Evolutionary conservation across 2,797 vertebrate genomes (phyloP).

Genomic region (Cyprinella venusta): DNA sequence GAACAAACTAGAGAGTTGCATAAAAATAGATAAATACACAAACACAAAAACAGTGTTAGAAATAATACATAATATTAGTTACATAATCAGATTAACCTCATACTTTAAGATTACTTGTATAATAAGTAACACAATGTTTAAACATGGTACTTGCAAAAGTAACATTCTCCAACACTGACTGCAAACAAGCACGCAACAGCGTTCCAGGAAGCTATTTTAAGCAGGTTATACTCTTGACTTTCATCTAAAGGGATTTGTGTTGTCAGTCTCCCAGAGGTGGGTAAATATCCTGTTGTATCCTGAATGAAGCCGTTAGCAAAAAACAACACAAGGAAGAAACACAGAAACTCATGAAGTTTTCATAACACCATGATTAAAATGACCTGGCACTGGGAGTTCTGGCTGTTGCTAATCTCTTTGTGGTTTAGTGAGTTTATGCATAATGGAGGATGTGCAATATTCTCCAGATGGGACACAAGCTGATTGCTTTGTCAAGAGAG

Average conservation of each 20-base stretch:
- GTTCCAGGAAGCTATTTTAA: slow-evolving; percentile 32
- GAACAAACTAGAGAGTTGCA: not conserved
- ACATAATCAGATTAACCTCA: not conserved
- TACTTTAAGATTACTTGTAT: not conserved
- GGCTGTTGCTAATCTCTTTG: slow-evolving; percentile 9
- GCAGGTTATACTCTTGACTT: slow-evolving; percentile 28
- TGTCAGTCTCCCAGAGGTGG: slow-evolving; percentile 29
- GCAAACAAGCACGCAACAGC: not conserved
- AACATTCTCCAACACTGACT: slow-evolving; percentile 4
- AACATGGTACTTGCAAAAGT: not conserved
- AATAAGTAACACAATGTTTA: not conserved
- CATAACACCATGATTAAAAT: slow-evolving; percentile 54
- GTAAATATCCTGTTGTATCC: slow-evolving; percentile 44
- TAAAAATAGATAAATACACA: not conserved
- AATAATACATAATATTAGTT: not conserved
- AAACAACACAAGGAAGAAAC: slow-evolving; percentile 13
- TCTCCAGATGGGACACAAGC: slow-evolving; percentile 25
- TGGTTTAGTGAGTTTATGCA: slow-evolving; percentile 42
- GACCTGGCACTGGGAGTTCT: slow-evolving; percentile 20
- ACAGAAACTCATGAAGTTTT: slow-evolving; percentile 53
- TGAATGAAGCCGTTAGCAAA: slow-evolving; percentile 30
- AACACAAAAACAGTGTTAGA: not conserved
- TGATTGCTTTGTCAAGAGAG: slow-evolving; percentile 23
- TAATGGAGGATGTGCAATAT: slow-evolving; percentile 35
- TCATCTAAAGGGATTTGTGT: slow-evolving; percentile 33